Base-by-base conservation (phyloP, 2,797 vertebrate species). In the Chromobotia macracanthus region DNA sequence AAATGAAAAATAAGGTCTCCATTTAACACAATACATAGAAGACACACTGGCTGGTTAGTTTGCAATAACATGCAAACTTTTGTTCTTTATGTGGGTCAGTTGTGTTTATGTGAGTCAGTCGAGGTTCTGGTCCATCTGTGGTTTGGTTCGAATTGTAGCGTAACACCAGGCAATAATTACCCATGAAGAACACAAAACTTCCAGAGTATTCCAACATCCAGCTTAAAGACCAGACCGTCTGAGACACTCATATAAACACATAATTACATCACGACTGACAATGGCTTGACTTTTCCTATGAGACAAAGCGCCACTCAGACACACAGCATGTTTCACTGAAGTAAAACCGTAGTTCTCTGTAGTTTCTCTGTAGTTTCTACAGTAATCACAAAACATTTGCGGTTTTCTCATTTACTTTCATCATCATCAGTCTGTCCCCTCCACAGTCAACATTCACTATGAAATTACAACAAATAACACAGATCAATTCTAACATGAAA, bases 61-160 rank as follows among this genome's bases (percentile, higher is more conserved):
- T 28, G 38, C 66, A 63, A 23, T 44, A 11, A 44, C 21, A 16
- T 35, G 51, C 44, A 38, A 64, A 61, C 25, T 28, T 46, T 28
- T 48, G 50, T 72, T 53, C 35, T 64, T 41, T 48, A 63, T 16
- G 3, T 38, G 69, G 61, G 48, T 66, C 48, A 65, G 38, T 55
- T 12, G 44, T 19, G 35, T 35, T 9, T 51, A 41, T 5, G 31
- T 31, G 31, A 5, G 31, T 31, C 31, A 31, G 31, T 31, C 31
- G 31, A 72, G 48, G 55, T 51, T 72, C 46, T 79, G 77, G 77
- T 72, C 75, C 55, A 1, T 77, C 35, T 77, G 53, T 50, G 41
- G 53, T 77, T 69, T 41, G 38, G 19, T 48, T 65, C 19, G 19
- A 66, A n/a, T 25, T 31, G 58, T 46, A 72, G 35, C 10, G 23